phyloP scores from a whole-genome alignment of 2,888 invertebrate genomes.

The Lepeophtheirus nordmannii region DNA sequence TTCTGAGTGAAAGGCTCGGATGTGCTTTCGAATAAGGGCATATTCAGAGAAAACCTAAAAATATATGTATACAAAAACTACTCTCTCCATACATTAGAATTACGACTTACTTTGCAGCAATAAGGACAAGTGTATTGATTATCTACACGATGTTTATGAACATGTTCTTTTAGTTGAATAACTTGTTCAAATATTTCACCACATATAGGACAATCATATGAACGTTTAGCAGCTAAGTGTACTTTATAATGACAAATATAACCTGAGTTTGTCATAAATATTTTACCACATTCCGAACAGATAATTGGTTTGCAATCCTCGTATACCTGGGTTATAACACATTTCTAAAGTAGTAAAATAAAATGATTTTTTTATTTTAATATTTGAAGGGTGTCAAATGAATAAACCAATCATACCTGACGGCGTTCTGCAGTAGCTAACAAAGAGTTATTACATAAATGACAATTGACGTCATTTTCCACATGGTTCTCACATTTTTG shows the following conservation, averaged over 20 bases:
- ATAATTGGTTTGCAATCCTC: conserved; percentile 53
- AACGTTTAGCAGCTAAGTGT: conserved; percentile 45
- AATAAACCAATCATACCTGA: conserved; percentile 32
- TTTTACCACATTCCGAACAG: conserved; percentile 48
- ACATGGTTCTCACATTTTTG: neutral
- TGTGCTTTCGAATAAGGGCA: conserved; percentile 53
- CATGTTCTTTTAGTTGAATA: conserved; percentile 48
- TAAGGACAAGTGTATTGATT: conserved; percentile 52
- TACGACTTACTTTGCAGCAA: conserved; percentile 43
- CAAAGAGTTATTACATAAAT: conserved; percentile 49
- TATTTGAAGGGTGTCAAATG: too few species aligned
- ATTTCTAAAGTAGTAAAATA: conserved; percentile 37
- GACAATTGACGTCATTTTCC: conserved; percentile 44
- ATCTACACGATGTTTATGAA: conserved; percentile 46
- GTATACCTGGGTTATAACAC: conserved; percentile 49
- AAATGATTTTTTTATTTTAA: neutral
- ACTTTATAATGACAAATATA: conserved; percentile 54
- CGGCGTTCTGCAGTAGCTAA: conserved; percentile 44
- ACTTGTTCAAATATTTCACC: conserved; percentile 49
- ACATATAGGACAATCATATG: conserved; percentile 58
- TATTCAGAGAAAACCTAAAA: conserved; percentile 47
- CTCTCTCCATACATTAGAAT: neutral
- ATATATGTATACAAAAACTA: conserved; percentile 6
- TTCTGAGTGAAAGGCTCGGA: conserved; percentile 54
- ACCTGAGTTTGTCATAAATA: conserved; percentile 55